Conservation (phyloP, 2,888 invertebrate genomes). For the Agrochola circellaris region DNA sequence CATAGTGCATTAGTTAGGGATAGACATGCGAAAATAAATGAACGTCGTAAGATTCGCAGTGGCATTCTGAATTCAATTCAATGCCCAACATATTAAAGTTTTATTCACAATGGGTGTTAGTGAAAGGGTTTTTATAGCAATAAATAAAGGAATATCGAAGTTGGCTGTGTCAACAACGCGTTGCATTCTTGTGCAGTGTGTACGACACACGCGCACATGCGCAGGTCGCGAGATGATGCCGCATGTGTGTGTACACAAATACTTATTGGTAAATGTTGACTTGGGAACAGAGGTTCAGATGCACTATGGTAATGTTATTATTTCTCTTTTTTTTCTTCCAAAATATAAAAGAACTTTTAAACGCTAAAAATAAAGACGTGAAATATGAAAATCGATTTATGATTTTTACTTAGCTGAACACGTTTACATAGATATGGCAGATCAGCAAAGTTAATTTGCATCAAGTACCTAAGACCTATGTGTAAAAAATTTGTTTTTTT, state of each 20-base stretch:
- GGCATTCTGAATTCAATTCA: constrained; percentile 59
- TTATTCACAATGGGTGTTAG: constrained; percentile 49
- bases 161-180: constrained; percentile 90
- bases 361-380: background rate
- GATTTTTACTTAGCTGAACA: background rate
- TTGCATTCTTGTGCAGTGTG: constrained; percentile 90
- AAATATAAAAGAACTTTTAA: background rate
- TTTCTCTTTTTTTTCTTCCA: background rate
- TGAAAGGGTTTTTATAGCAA: constrained; percentile 88
- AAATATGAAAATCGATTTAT: background rate
- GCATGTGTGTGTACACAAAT: constrained; percentile 83
- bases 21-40: constrained; percentile 51
- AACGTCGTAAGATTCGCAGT: constrained; percentile 71
- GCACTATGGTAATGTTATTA: constrained; percentile 57
- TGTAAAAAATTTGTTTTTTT: background rate
- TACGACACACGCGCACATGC: constrained; percentile 79
- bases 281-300: constrained; percentile 78
- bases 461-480: too few species aligned
- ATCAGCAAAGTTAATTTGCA: background rate
- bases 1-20: constrained; percentile 67
- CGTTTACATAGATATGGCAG: background rate
- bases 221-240: constrained; percentile 46
- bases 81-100: constrained; percentile 19
- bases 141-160: constrained; percentile 91
- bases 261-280: constrained; percentile 90